Conservation (phyloP, 1,140 invertebrate species). For the Rhyzopertha dominica region DNA sequence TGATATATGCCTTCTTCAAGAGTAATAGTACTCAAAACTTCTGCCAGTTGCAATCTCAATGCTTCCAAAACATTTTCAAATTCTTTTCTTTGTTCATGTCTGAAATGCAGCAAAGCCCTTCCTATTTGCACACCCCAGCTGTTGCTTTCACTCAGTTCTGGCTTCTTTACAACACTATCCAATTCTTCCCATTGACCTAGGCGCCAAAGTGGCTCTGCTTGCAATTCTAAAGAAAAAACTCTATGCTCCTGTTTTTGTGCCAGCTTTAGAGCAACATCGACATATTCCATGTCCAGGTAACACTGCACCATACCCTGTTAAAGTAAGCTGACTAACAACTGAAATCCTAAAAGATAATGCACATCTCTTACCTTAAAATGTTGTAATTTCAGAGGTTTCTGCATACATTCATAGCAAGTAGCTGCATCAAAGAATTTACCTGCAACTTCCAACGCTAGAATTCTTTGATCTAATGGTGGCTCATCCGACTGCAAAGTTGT, state of each 20-base stretch:
- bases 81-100: slow-evolving; percentile 40
- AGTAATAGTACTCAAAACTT: slow-evolving; percentile 55
- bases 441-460: slow-evolving; percentile 67
- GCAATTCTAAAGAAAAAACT: slow-evolving; percentile 56
- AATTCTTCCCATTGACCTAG: slow-evolving; percentile 75
- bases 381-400: slow-evolving; percentile 53
- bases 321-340: slow-evolving; percentile 25
- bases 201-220: slow-evolving; percentile 84
- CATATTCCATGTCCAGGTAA: slow-evolving; percentile 69
- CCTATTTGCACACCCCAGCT: slow-evolving; percentile 61
- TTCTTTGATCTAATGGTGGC: slow-evolving; percentile 63
- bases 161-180: slow-evolving; percentile 55
- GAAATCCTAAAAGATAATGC: slow-evolving; percentile 3
- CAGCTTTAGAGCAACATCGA: slow-evolving; percentile 67
- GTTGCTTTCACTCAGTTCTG: slow-evolving; percentile 46
- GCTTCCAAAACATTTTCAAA: slow-evolving; percentile 47
- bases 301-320: slow-evolving; percentile 68
- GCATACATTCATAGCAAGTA: slow-evolving; percentile 68
- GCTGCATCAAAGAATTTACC: slow-evolving; percentile 69
- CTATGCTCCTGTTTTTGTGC: slow-evolving; percentile 52
- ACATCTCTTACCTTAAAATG: slow-evolving; percentile 47
- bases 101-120: slow-evolving; percentile 54
- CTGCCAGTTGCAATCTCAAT: slow-evolving; percentile 57
- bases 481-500: slow-evolving; percentile 60
- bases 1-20: slow-evolving; percentile 68